Percentiles rank a stretch among this genome's conserved stretches.
Evolutionary conservation across 2,888 invertebrate genomes (phyloP).

Genomic region (Abrostola triplasia): DNA sequence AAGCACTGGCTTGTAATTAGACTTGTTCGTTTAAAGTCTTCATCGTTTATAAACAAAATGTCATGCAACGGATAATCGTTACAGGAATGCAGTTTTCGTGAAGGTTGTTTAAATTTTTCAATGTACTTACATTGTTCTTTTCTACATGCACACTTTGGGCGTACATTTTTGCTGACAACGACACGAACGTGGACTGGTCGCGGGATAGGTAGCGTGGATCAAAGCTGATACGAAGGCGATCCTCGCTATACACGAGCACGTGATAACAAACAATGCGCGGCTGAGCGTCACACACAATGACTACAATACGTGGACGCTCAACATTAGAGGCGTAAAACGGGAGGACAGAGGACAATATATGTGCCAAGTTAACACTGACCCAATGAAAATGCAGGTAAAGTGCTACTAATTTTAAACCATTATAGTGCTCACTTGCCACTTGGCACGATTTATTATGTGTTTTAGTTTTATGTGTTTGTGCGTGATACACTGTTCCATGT

Average conservation of each 20-base stretch:
- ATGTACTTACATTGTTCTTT: slow-evolving; percentile 52
- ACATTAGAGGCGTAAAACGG: slow-evolving; percentile 94
- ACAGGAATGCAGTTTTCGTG: slow-evolving; percentile 65
- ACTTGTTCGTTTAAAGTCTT: slow-evolving; percentile 81
- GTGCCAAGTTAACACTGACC: slow-evolving; percentile 98
- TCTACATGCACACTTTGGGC: slow-evolving; percentile 53
- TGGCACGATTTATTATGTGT: slow-evolving; percentile 31
- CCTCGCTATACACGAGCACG: slow-evolving; percentile 97
- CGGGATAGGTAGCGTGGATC: slow-evolving; percentile 96
- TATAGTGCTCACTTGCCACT: slow-evolving; percentile 37
- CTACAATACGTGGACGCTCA: slow-evolving; percentile 97
- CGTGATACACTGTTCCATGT: slow-evolving; percentile 6
- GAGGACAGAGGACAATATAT: slow-evolving; percentile 97
- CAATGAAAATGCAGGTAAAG: slow-evolving; percentile 97
- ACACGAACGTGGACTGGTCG: slow-evolving; percentile 33
- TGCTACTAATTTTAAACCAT: slow-evolving; percentile 33
- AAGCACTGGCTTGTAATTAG: slow-evolving; percentile 86
- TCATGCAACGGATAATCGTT: slow-evolving; percentile 66
- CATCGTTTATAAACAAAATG: slow-evolving; percentile 66
- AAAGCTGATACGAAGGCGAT: slow-evolving; percentile 98
- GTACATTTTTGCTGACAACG: slow-evolving; percentile 44
- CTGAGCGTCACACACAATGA: slow-evolving; percentile 97
- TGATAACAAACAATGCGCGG: slow-evolving; percentile 97
- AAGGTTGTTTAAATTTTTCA: slow-evolving; percentile 27
- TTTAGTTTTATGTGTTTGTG: slow-evolving; percentile 6